These are phyloP conservation scores for Thereuonema tuberculata DNA, from an alignment of 1,140 invertebrate species.

Conservation along the genomic window DNA sequence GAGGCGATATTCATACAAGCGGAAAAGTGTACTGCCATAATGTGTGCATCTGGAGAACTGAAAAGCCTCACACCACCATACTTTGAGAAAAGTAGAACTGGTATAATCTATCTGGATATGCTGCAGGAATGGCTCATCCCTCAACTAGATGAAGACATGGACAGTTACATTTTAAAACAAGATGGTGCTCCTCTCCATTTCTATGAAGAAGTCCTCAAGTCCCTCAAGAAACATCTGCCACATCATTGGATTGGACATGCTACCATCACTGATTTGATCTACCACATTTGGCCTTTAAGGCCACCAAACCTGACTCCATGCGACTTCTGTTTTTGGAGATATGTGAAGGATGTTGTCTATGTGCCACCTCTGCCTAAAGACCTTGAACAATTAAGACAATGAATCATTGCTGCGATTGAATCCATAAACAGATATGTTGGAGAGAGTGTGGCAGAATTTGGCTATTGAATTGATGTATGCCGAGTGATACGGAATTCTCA, in stretches of 20 bases:
- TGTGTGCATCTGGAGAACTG: not conserved
- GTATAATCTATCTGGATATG: not conserved
- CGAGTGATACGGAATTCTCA: no score
- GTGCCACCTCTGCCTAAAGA: conserved; percentile 7
- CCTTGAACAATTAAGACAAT: not conserved
- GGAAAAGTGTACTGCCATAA: not conserved
- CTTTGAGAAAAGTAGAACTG: not conserved
- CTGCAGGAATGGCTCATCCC: not conserved
- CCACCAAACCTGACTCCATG: not conserved
- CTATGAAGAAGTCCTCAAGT: conserved; percentile 2
- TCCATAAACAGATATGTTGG: no score
- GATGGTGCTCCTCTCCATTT: conserved; percentile 10
- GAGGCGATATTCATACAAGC: not conserved
- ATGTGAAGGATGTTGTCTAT: conserved; percentile 1
- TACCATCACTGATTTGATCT: not conserved
- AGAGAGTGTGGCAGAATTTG: no score
- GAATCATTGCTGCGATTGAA: not conserved
- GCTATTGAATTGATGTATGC: no score
- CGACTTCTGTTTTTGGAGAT: not conserved
- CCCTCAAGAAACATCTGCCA: not conserved
- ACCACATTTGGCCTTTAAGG: not conserved
- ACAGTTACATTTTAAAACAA: not conserved
- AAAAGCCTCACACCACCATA: not conserved
- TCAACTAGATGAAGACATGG: not conserved
- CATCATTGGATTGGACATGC: not conserved